Evolutionary conservation across 2,113 vertebrate genomes (phyloP).

Genomic region (Alligator mississippiensis): DNA sequence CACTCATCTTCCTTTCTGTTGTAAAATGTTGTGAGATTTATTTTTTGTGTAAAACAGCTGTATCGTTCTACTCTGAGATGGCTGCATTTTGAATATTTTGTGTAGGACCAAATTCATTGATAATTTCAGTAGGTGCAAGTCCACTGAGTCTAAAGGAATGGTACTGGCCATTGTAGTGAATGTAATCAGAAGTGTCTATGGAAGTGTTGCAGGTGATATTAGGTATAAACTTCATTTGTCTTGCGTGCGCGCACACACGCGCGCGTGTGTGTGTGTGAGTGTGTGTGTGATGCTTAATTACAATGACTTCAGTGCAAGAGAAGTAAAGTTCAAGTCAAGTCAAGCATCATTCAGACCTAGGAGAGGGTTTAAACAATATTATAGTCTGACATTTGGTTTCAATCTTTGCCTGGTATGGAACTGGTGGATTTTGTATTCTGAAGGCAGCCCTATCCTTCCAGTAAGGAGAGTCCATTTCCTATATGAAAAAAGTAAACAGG

Average conservation of each 20-base stretch:
- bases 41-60: rapidly evolving
- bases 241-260: too few species aligned
- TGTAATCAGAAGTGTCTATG: rapidly evolving
- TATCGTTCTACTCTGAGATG: rapidly evolving
- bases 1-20: not conserved
- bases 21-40: rapidly evolving
- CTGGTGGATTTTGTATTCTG: not conserved
- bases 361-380: rapidly evolving
- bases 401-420: not conserved
- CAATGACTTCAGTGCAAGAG: not conserved
- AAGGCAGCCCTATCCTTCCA: not conserved
- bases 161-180: rapidly evolving
- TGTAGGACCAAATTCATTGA: not conserved
- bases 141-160: rapidly evolving
- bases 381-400: not conserved
- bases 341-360: rapidly evolving
- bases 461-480: not conserved
- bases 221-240: not conserved
- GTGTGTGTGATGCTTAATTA: too few species aligned
- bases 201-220: rapidly evolving
- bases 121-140: rapidly evolving
- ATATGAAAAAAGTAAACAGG: not conserved
- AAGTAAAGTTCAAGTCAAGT: not conserved
- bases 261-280: too few species aligned
- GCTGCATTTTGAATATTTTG: rapidly evolving